Conservation (phyloP, 2,113 vertebrate species). For the Lepisosteus oculatus region DNA sequence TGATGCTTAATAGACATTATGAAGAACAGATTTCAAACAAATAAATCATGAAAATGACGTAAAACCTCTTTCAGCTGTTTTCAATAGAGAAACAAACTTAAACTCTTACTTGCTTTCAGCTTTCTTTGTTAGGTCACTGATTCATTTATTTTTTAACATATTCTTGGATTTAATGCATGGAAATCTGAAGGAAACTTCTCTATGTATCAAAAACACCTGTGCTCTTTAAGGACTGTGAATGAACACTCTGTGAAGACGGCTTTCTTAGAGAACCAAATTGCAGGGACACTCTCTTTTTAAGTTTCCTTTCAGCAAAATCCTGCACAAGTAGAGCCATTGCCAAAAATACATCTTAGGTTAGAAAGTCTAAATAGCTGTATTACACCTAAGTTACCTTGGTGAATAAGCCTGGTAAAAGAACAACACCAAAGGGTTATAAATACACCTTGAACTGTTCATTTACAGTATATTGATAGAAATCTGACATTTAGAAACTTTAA, state of each 20-base stretch:
- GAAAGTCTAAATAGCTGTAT: too few relatives aligned
- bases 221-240: constrained; percentile 21
- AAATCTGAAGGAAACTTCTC: constrained; percentile 21
- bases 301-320: too few relatives aligned
- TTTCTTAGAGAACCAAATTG: too few relatives aligned
- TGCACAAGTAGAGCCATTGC: too few relatives aligned
- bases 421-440: too few relatives aligned
- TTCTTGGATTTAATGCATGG: constrained; percentile 19
- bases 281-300: too few relatives aligned
- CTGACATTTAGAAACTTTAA: too few relatives aligned
- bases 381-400: too few relatives aligned
- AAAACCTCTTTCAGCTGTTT: constrained; percentile 34
- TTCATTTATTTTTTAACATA: constrained; percentile 41
- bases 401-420: too few relatives aligned
- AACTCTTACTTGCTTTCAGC: constrained; percentile 15
- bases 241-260: constrained; percentile 19
- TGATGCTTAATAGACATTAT: constrained; percentile 51
- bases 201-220: constrained; percentile 42
- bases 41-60: constrained; percentile 27
- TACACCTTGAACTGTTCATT: too few relatives aligned
- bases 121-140: constrained; percentile 33
- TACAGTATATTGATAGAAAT: too few relatives aligned
- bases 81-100: constrained; percentile 27
- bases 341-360: too few relatives aligned
- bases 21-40: constrained; percentile 50